Evolutionary conservation across 2,113 vertebrate genomes (phyloP).

Genomic region (Cepphus grylle): DNA sequence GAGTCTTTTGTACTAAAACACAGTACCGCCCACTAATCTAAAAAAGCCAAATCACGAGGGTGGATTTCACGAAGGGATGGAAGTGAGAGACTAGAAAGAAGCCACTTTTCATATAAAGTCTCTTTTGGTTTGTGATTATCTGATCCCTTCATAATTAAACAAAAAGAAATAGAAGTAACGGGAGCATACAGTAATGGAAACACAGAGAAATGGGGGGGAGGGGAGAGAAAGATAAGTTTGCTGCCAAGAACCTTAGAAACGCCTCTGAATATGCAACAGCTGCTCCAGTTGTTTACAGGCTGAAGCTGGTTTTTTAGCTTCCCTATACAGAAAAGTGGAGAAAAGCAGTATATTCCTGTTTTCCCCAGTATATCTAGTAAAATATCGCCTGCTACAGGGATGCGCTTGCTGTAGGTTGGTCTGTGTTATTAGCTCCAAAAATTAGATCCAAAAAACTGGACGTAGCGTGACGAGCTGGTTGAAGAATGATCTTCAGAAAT

Average conservation of each 20-base stretch:
- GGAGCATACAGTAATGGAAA: not conserved
- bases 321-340: fast-evolving
- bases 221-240: not conserved
- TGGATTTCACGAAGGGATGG: not conserved
- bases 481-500: not conserved
- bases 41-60: not conserved
- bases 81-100: not conserved
- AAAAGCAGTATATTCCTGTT: not conserved
- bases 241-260: not conserved
- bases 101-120: not conserved
- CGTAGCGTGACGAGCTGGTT: not conserved
- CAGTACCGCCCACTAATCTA: not conserved
- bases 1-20: not conserved
- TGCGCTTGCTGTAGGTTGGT: not conserved
- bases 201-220: not conserved
- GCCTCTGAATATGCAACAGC: not conserved
- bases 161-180: not conserved
- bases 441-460: not conserved
- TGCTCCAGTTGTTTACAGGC: not conserved
- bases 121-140: not conserved
- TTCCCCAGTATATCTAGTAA: not conserved
- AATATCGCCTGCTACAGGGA: not conserved
- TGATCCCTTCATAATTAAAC: not conserved
- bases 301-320: not conserved
- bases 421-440: not conserved